phyloP scores from a whole-genome alignment of 2,888 invertebrate genomes.

The Platerodrilus igneus region DNA sequence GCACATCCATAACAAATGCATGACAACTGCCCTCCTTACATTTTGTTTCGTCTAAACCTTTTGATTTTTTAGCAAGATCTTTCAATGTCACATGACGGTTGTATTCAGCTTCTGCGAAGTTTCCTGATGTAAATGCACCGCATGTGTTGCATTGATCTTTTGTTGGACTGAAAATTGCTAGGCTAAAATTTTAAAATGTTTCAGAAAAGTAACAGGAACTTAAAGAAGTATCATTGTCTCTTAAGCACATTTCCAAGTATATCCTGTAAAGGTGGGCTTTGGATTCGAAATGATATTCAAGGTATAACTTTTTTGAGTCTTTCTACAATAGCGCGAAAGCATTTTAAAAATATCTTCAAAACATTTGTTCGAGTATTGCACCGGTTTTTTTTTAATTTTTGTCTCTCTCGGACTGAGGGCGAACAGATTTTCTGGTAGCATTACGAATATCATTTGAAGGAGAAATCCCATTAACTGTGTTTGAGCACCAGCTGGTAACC shows the following conservation, averaged over 20 bases:
- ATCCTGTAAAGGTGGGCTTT: conserved; percentile 13
- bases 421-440: neutral
- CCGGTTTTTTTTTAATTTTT: no score
- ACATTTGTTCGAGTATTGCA: neutral
- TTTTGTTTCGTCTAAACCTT: conserved; percentile 1
- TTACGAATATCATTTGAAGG: neutral
- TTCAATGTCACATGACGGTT: conserved; percentile 5
- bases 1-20: conserved; percentile 18
- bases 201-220: conserved; percentile 12
- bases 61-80: conserved; percentile 5
- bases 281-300: conserved; percentile 12
- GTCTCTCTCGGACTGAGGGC: no score
- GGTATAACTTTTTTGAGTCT: conserved; percentile 6
- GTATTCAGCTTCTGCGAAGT: no score
- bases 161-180: conserved; percentile 15
- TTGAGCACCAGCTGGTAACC: conserved; percentile 3
- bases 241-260: conserved; percentile 10
- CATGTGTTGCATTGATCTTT: conserved; percentile 19
- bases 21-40: conserved; percentile 1
- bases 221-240: conserved; percentile 9
- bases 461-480: neutral
- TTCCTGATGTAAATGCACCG: conserved; percentile 15
- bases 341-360: conserved; percentile 3
- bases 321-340: conserved; percentile 4
- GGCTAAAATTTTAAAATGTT: conserved; percentile 15